These are phyloP conservation scores for Sebastes reedi DNA, from an alignment of 2,797 vertebrate genomes.

Conservation along the genomic window DNA sequence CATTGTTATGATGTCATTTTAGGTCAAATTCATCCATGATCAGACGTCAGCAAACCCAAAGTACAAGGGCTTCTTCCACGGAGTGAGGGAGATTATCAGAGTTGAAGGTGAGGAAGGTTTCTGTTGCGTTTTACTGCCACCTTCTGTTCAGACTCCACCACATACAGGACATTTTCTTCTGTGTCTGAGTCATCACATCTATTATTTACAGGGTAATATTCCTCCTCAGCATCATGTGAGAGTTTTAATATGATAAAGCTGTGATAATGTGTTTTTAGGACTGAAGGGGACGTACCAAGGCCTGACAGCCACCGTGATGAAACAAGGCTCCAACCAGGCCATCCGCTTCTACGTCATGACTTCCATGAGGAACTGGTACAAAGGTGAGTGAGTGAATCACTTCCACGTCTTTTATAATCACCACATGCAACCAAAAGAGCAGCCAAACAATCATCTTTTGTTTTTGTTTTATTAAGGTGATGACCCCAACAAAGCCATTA, in stretches of 20 bases:
- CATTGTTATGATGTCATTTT: neutral
- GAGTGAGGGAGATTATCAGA: conserved; percentile 91
- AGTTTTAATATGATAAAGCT: neutral
- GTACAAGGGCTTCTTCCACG: conserved; percentile 94
- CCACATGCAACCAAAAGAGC: neutral
- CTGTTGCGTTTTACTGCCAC: conserved; percentile 13
- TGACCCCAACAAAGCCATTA: conserved; percentile 89
- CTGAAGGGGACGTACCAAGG: conserved; percentile 95
- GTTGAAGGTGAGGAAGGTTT: conserved; percentile 84
- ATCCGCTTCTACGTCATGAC: conserved; percentile 99
- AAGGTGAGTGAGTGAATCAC: conserved; percentile 79
- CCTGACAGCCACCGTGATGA: conserved; percentile 92
- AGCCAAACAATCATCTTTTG: neutral
- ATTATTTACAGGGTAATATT: neutral
- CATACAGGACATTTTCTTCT: neutral
- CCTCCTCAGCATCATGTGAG: neutral
- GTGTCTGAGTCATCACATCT: neutral
- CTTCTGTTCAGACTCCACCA: neutral
- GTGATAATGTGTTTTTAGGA: conserved; percentile 72
- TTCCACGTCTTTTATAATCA: too few relatives aligned
- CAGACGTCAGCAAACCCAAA: conserved; percentile 93
- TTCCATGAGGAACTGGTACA: conserved; percentile 96
- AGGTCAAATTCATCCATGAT: conserved; percentile 99
- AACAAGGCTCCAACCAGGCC: conserved; percentile 98
- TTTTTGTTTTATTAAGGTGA: conserved; percentile 80